These are phyloP conservation scores for Metacarcinus magister DNA, from an alignment of 2,888 invertebrate species.

Conservation along the genomic window DNA sequence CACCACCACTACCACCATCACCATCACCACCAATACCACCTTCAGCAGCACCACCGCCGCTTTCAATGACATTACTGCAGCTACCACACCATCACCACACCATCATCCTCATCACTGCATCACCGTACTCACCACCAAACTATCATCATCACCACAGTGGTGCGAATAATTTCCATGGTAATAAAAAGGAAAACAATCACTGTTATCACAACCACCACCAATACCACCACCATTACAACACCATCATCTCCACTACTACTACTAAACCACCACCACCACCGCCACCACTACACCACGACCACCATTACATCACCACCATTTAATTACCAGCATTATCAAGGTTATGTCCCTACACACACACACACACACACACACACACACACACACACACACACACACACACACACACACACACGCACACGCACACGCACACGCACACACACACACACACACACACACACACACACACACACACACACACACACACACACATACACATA, in stretches of 20 bases:
- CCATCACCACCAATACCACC: background rate
- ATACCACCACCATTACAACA: background rate
- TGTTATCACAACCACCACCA: background rate
- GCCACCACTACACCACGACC: background rate
- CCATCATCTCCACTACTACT: background rate
- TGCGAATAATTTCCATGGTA: background rate
- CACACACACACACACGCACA: background rate
- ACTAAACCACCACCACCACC: background rate
- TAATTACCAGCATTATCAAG: background rate
- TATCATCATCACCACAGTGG: background rate
- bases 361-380: background rate
- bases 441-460: background rate
- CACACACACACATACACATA: constrained; percentile 15
- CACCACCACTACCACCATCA: background rate
- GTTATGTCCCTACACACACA: background rate
- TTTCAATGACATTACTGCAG: too few species aligned
- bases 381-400: background rate
- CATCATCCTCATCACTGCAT: background rate
- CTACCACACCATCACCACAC: too few species aligned
- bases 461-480: background rate
- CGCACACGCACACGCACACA: background rate
- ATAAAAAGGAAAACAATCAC: background rate
- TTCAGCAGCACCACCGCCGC: too few species aligned
- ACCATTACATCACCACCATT: background rate
- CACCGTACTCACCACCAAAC: background rate